A percentile compares a stretch with the other conserved stretches of the same genome.
Conservation (phyloP, 2,113 vertebrate species). For the Cebidichthys violaceus region DNA sequence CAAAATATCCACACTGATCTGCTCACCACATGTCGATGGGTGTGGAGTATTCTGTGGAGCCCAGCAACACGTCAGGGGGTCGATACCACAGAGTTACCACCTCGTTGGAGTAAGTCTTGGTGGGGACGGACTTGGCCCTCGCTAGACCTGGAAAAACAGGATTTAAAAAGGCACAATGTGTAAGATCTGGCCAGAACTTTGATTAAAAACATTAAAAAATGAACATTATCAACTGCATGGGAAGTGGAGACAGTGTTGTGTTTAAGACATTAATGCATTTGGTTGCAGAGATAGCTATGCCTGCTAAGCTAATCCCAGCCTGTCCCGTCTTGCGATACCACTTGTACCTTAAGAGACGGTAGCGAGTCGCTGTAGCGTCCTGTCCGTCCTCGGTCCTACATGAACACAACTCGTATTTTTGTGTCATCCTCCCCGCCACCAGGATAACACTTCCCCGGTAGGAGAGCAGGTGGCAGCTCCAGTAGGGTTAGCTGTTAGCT, state of each 20-base stretch:
- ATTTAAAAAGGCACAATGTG: not conserved
- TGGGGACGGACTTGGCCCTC: constrained; percentile 95
- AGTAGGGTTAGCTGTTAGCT: not conserved
- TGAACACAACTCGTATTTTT: not conserved
- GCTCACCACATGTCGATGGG: constrained; percentile 98
- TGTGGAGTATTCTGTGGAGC: constrained; percentile 95
- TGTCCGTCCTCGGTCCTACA: not conserved
- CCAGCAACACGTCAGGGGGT: constrained; percentile 94
- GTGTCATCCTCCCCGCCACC: too few relatives aligned
- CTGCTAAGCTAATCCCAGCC: not conserved
- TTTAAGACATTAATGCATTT: not conserved
- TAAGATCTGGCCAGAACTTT: not conserved
- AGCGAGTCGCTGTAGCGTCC: not conserved
- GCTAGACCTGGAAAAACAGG: constrained; percentile 87
- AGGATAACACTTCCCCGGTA: not conserved
- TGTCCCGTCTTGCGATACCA: not conserved
- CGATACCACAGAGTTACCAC: constrained; percentile 98
- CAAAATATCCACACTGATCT: not conserved
- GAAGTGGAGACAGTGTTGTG: not conserved
- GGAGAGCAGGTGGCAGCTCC: too few relatives aligned
- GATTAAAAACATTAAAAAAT: not conserved
- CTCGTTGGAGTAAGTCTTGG: constrained; percentile 97
- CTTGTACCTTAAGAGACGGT: not conserved
- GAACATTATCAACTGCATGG: not conserved
- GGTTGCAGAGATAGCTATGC: not conserved